Percentiles rank a stretch among this genome's conserved stretches.
phyloP scores from a whole-genome alignment of 2,888 invertebrate genomes.

The Bibio marci region DNA sequence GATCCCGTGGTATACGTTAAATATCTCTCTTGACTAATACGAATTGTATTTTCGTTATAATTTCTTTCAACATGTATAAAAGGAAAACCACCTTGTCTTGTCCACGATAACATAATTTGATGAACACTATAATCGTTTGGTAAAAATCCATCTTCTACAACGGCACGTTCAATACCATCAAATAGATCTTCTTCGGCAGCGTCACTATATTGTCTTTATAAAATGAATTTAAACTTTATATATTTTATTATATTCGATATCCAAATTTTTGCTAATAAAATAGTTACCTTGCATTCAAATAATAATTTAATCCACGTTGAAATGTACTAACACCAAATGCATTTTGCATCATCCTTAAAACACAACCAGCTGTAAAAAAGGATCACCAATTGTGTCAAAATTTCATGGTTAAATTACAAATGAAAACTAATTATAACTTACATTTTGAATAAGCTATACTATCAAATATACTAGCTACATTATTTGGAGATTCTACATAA shows the following conservation, averaged over 20 bases:
- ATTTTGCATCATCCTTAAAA: constrained; percentile 39
- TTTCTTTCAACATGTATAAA: constrained; percentile 26
- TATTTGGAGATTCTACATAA: constrained; percentile 63
- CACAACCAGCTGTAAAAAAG: constrained; percentile 31
- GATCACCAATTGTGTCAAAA: not conserved
- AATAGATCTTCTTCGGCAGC: constrained; percentile 23
- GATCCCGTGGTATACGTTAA: not conserved
- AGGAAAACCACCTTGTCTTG: constrained; percentile 35
- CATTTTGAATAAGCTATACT: constrained; percentile 81
- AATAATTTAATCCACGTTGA: constrained; percentile 33
- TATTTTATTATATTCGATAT: too few relatives aligned
- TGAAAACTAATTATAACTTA: constrained; percentile 37
- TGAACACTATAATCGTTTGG: constrained; percentile 19
- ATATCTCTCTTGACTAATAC: not conserved
- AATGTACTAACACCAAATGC: constrained; percentile 34
- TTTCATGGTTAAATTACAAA: too few relatives aligned
- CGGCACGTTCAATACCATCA: constrained; percentile 16
- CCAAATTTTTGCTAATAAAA: not conserved
- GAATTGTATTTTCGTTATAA: not conserved
- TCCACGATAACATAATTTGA: constrained; percentile 37
- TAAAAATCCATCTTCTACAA: constrained; percentile 14
- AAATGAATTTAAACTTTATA: constrained; percentile 4
- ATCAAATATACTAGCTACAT: constrained; percentile 69
- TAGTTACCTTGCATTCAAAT: constrained; percentile 29
- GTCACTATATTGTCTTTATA: constrained; percentile 20